Conservation (phyloP, 37 sponge, comb jelly and placozoan species). For the Geodia barretti region DNA sequence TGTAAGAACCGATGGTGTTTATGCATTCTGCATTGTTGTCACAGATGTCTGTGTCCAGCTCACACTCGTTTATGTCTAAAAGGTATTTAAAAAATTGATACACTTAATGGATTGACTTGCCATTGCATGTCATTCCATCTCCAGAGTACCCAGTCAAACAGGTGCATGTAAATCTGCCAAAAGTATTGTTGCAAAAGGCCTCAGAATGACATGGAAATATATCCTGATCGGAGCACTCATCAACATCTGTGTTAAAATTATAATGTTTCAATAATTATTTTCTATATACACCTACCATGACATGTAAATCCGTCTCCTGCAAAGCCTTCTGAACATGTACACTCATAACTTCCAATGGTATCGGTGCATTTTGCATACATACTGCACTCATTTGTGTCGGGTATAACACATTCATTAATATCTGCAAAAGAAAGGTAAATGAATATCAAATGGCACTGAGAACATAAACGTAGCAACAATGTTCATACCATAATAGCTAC, state of each 20-base stretch:
- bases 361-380: slow-evolving; percentile 15
- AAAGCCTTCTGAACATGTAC: slow-evolving; percentile 16
- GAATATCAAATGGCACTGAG: no score
- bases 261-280: no score
- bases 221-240: neutral
- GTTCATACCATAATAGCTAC: no score
- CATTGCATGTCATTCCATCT: slow-evolving; percentile 12
- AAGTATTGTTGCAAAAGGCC: slow-evolving; percentile 27
- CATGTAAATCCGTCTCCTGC: slow-evolving; percentile 16
- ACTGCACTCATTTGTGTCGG: neutral
- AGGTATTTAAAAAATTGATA: no score
- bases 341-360: slow-evolving; percentile 11
- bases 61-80: slow-evolving; percentile 18
- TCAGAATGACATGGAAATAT: slow-evolving; percentile 1
- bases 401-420: slow-evolving; percentile 6
- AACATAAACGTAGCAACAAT: no score
- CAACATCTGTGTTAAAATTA: no score
- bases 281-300: slow-evolving; percentile 8
- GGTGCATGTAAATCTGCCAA: slow-evolving; percentile 46
- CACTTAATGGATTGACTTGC: no score
- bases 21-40: neutral
- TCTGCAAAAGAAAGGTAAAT: neutral
- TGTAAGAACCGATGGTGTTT: slow-evolving; percentile 16
- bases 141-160: slow-evolving; percentile 41
- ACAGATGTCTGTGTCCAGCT: neutral